These are phyloP conservation scores for Heliocidaris erythrogramma DNA, from an alignment of 35 echinoderm and acorn worm genomes.

Conservation along the genomic window DNA sequence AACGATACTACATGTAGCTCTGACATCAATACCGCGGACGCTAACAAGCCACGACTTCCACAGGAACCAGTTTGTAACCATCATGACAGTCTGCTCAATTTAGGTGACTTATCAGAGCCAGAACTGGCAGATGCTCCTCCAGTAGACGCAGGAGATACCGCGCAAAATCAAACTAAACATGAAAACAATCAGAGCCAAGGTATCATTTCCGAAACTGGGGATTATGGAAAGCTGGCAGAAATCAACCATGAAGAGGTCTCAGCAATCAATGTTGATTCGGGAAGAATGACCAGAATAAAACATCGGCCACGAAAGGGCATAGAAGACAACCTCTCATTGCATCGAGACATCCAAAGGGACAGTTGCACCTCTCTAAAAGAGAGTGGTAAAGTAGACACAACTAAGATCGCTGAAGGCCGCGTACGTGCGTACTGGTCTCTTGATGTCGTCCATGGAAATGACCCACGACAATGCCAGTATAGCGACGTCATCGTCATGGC, in stretches of 20 bases:
- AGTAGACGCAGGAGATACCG: not conserved
- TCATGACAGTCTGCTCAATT: not conserved
- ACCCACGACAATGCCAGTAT: not conserved
- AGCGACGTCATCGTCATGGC: not conserved
- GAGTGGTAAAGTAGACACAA: not conserved
- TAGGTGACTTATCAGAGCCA: not conserved
- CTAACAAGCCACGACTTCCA: not conserved
- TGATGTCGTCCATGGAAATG: not conserved
- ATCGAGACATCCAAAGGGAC: not conserved
- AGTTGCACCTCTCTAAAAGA: not conserved
- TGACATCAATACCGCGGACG: not conserved
- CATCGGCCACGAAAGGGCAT: not conserved
- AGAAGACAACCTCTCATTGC: not conserved
- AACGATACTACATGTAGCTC: not conserved
- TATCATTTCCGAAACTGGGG: not conserved
- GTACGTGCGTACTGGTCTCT: not conserved
- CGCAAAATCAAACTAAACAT: not conserved
- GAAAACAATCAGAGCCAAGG: not conserved
- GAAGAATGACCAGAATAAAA: not conserved
- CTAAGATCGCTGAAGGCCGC: no score
- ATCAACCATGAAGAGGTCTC: not conserved
- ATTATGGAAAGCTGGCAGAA: not conserved
- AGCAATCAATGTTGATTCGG: not conserved
- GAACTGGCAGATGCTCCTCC: not conserved
- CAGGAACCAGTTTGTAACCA: not conserved